Evolutionary conservation across 1,140 invertebrate genomes (phyloP), one percentile per base, ranked within the genome.

Genomic region (Drosophila funebris): DNA sequence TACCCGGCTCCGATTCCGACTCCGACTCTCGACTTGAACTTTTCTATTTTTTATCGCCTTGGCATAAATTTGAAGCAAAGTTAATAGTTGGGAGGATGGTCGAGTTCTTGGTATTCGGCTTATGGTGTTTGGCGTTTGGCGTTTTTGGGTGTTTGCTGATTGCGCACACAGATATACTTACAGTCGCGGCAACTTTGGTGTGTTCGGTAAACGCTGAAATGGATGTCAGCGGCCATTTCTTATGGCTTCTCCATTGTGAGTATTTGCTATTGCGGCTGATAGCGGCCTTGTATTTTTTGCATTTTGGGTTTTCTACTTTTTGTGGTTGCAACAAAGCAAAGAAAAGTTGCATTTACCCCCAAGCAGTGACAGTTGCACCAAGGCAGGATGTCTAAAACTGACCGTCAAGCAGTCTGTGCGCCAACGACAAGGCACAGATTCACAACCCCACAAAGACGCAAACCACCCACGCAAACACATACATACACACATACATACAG

Each of bases 21-120:
- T 33, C 4, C 8, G 11, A 33, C 33, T 36, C 14, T 54, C 50
- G 50, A 58, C 52, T 57, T 52, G 50, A 71, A 71, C 22, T 46
- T 36, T 48, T 56, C 20, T 56, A 50, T 63, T 29, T 63, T 52
- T 61, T 73, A 54, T 73, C 60, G 63, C 87, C 78, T 78, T 88
- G 82, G 83, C 83, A 88, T 87, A 78, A 87, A 87, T 78, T 64
- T 81, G 8, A 75, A 36, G 37, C 60, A 71, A 69, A 79, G 66
- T 52, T 64, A 44, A 29, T 56, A 41, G 69, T 46, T 44, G 48
- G 22, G 43, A 27, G 27, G 57, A 18, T 24, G 64, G 44, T 61
- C 18, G 71, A 48, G 11, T 46, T n/a, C 14, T 61, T 52, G 44
- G 20, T 36, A 48, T 63, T 70, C 53, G 58, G 60, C 11, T 20